Evolutionary conservation across 2,888 invertebrate genomes (phyloP), one percentile per base, ranked within the genome.

Genomic region (Calliphora vomitoria): DNA sequence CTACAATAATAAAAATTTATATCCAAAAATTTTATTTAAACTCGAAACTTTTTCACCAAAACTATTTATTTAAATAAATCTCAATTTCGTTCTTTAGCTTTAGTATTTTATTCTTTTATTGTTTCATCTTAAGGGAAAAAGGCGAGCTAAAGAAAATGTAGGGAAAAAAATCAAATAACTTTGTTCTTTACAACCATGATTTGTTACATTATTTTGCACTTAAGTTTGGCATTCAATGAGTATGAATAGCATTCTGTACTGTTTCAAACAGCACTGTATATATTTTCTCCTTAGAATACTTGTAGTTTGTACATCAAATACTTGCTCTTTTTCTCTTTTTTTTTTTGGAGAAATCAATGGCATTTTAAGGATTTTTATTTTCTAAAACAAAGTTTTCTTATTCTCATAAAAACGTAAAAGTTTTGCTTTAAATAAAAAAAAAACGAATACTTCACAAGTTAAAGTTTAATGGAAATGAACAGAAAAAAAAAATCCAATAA

Each of bases 131-230:
- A 20, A 50, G n/a, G 35, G 35, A 69, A 25, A 62, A 50, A 18
- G 8, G 31, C 8, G 25, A 31, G 6, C 25, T 38, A 66, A 66
- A 66, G 62, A 8, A 60, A 62, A 47, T n/a, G 10, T 15, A 38
- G 4, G 6, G 4, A 4, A 35, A 74, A 62, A 62, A 64, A 44
- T 8, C 18, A 18, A 58, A 66, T 50, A 50, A 79, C 66, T 58
- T 85, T 79, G 3, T 6, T 60, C 31, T 68, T 58, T 38, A n/a
- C 50, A 64, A 11, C 62, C 68, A 80, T 79, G 85, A 75, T 80
- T 85, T 80, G 74, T 74, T 60, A 69, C 80, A 85, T 85, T 85
- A 80, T 74, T 85, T 85, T 85, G 74, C 80, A 85, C 85, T 85
- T 85, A 68, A 79, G 53, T 80, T 80, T 74, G 58, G 35, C 74